These are phyloP conservation scores for Lochmaea crataegi DNA, from an alignment of 2,888 invertebrate species.

Conservation along the genomic window DNA sequence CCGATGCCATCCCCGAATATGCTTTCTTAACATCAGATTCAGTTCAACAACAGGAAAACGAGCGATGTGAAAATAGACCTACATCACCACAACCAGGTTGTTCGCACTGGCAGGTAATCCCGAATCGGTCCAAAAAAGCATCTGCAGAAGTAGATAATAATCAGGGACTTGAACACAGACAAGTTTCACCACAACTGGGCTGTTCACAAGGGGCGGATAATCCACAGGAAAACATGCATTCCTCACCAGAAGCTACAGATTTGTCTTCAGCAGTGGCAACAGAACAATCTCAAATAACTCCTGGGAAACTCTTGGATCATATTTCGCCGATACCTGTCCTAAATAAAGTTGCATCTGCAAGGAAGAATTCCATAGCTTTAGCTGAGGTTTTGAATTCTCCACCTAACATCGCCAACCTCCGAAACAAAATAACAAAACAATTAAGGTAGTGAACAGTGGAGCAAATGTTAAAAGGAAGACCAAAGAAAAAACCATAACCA, in stretches of 20 bases:
- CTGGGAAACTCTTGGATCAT: conserved; percentile 15
- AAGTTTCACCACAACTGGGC: too few species aligned
- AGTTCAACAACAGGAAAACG: conserved; percentile 6
- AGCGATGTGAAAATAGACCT: background rate
- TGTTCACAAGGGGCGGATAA: too few species aligned
- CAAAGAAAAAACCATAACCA: background rate
- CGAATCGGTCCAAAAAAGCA: too few species aligned
- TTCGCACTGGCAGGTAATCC: too few species aligned
- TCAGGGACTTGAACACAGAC: too few species aligned
- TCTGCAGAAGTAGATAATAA: too few species aligned
- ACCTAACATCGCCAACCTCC: background rate
- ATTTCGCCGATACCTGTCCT: conserved; percentile 4
- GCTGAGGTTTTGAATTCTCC: background rate
- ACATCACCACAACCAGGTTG: too few species aligned
- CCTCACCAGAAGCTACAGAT: too few species aligned
- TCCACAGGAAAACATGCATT: too few species aligned
- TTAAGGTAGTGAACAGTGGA: background rate
- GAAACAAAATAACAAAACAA: background rate
- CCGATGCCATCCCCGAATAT: conserved; percentile 11
- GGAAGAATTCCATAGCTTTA: background rate
- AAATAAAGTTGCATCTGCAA: background rate
- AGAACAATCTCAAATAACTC: conserved; percentile 17
- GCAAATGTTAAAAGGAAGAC: background rate
- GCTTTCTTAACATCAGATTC: background rate
- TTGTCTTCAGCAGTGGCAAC: background rate